phyloP scores from a whole-genome alignment of 2,888 invertebrate species.

The Agrilus cyanescens region DNA sequence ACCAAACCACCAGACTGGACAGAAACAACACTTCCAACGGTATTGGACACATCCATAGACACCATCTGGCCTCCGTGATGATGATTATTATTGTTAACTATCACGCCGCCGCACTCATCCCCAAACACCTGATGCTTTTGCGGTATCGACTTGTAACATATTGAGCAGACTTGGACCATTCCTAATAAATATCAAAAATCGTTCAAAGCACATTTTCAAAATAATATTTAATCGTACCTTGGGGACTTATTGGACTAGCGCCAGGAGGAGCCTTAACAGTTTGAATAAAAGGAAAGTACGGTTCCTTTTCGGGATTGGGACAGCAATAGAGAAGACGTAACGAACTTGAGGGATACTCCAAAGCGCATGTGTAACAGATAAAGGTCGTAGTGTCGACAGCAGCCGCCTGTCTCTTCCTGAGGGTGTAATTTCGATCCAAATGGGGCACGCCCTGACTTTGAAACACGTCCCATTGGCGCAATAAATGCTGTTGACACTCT shows the following conservation, averaged over 20 bases:
- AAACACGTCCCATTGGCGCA: constrained; percentile 77
- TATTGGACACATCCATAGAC: constrained; percentile 31
- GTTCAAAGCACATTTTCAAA: background rate
- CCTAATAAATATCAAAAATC: background rate
- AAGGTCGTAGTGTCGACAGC: constrained; percentile 57
- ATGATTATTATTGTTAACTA: constrained; percentile 25
- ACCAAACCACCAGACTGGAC: constrained; percentile 32
- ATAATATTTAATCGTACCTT: constrained; percentile 51
- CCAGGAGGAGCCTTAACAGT: constrained; percentile 68
- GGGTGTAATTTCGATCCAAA: constrained; percentile 65
- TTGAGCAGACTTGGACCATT: constrained; percentile 78
- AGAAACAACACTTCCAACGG: constrained; percentile 23
- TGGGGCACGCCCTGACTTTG: constrained; percentile 53
- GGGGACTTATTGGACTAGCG: constrained; percentile 79
- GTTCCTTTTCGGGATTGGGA: constrained; percentile 73
- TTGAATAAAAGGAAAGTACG: constrained; percentile 83
- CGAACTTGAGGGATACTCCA: constrained; percentile 67
- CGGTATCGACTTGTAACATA: constrained; percentile 73
- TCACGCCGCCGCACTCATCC: constrained; percentile 23
- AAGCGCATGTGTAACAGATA: constrained; percentile 83
- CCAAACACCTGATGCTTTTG: constrained; percentile 64
- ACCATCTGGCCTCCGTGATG: constrained; percentile 18
- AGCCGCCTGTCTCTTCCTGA: constrained; percentile 63
- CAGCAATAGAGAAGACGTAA: constrained; percentile 75
- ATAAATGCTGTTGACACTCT: constrained; percentile 73